phyloP scores from a whole-genome alignment of 2,888 invertebrate genomes.

The Hyposoter dolosus region DNA sequence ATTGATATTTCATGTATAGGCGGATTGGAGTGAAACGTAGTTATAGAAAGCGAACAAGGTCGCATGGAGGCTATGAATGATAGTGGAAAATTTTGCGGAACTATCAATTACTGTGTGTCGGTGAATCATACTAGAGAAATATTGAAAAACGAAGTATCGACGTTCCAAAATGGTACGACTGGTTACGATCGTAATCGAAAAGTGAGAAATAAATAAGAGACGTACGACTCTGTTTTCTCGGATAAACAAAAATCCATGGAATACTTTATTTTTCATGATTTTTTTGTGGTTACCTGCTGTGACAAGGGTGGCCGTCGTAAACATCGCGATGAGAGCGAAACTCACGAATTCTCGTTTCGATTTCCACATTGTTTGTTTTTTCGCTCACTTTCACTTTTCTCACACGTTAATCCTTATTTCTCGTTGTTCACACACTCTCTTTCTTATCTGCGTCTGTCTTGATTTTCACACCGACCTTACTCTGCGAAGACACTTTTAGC shows the following conservation, averaged over 20 bases:
- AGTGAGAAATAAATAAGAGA: neutral
- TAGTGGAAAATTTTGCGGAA: slow-evolving; percentile 59
- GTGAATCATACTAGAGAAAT: slow-evolving; percentile 6
- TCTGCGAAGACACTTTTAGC: neutral
- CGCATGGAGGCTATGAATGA: slow-evolving; percentile 16
- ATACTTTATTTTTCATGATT: neutral
- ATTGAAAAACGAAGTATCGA: neutral
- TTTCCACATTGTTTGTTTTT: slow-evolving; percentile 59
- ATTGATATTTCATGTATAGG: neutral
- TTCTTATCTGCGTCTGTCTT: neutral
- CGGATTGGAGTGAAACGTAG: slow-evolving; percentile 8
- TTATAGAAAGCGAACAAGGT: slow-evolving; percentile 27
- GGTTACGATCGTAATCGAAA: neutral
- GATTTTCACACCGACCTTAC: neutral
- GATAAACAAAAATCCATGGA: neutral
- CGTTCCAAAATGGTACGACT: neutral
- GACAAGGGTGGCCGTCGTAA: slow-evolving; percentile 49
- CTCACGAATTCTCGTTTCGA: slow-evolving; percentile 46
- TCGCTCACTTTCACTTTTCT: slow-evolving; percentile 31
- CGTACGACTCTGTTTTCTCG: too few species aligned
- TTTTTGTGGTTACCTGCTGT: slow-evolving; percentile 25
- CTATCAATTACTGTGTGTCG: neutral
- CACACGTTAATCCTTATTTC: slow-evolving; percentile 9
- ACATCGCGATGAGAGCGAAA: slow-evolving; percentile 46
- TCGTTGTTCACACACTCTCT: neutral